Evolutionary conservation across 2,888 invertebrate species (phyloP).

Genomic region (Scaptodrosophila latifasciaeformis): DNA sequence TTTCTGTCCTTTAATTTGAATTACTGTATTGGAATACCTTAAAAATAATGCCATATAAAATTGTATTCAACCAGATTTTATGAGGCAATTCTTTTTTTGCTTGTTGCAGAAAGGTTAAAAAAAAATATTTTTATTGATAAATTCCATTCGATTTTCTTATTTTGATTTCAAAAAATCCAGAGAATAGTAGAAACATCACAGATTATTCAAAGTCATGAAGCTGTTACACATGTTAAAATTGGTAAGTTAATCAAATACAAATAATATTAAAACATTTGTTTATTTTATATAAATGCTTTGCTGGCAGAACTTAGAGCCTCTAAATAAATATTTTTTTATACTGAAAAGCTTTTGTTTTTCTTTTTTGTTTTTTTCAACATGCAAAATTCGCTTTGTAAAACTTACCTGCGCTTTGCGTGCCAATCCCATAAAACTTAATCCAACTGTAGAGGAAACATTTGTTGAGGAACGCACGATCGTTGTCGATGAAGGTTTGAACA

Average conservation of each 20-base stretch:
- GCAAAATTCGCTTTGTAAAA: slow-evolving; percentile 53
- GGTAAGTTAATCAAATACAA: slow-evolving; percentile 59
- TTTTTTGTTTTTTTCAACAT: slow-evolving; percentile 46
- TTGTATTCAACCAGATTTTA: neutral
- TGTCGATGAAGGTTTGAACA: slow-evolving; percentile 74
- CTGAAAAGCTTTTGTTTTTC: slow-evolving; percentile 34
- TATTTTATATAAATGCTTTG: too few species aligned
- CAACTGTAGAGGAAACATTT: slow-evolving; percentile 72
- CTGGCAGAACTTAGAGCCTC: too few species aligned
- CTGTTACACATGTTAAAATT: slow-evolving; percentile 74
- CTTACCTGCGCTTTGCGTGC: slow-evolving; percentile 53
- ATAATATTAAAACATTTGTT: neutral
- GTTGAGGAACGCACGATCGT: slow-evolving; percentile 74
- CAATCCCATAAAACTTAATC: slow-evolving; percentile 38
- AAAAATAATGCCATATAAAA: slow-evolving; percentile 2
- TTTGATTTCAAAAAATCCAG: slow-evolving; percentile 57
- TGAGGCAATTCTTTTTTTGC: neutral
- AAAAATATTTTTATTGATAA: slow-evolving; percentile 38
- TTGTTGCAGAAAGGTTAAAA: too few species aligned
- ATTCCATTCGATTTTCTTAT: slow-evolving; percentile 32
- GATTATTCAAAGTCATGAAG: slow-evolving; percentile 72
- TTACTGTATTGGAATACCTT: too few species aligned
- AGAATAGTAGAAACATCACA: slow-evolving; percentile 74
- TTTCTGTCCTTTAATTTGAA: too few species aligned
- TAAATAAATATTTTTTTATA: slow-evolving; percentile 30